Evolutionary conservation across 2,797 vertebrate genomes (phyloP), one percentile per base, ranked within the genome.

Genomic region (Lagodon rhomboides): DNA sequence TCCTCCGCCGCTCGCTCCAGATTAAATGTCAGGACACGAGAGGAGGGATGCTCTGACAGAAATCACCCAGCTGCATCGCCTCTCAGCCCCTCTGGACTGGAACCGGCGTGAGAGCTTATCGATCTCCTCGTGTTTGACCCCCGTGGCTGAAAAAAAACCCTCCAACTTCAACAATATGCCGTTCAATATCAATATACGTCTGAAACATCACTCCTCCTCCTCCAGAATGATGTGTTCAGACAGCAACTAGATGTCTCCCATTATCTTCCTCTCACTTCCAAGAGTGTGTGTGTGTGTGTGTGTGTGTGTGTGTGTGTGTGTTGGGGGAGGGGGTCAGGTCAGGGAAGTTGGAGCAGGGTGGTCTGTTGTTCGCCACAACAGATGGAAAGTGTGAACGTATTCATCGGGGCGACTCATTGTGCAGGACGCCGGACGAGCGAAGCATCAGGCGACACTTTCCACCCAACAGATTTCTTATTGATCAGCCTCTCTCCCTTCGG

Each of bases 381-480:
- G 93, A 94, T 94, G 92, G 92, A 91, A 92, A 92, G 90, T 92
- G 92, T 81, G 88, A 88, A 92, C 49, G 44, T 69, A 62, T 90
- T 89, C 87, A 90, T 90, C 62, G 69, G 84, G 80, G 78, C 77
- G 75, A 62, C 85, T 68, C 77, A 77, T 70, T 79, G 75, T 71
- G 38, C 6, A 25, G 44, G 77, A 68, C 5, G 12, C 34, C 3
- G 34, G 75, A 53, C 51, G 65, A 83, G 78, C 64, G 20, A 15
- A 66, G 79, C 76, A 58, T 82, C 75, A 50, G 30, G 22, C 43
- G 1, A 11, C 62, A 60, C 61, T 74, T 83, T 86, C 73, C 75
- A 60, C 59, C 75, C 12, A 46, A 67, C 65, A 44, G 61, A 85
- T 85, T 74, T 75, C 58, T 80, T 72, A 90, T 91, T 76, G 90